Conservation (phyloP, 1,140 invertebrate genomes). For the Drosophila fuyamai region DNA sequence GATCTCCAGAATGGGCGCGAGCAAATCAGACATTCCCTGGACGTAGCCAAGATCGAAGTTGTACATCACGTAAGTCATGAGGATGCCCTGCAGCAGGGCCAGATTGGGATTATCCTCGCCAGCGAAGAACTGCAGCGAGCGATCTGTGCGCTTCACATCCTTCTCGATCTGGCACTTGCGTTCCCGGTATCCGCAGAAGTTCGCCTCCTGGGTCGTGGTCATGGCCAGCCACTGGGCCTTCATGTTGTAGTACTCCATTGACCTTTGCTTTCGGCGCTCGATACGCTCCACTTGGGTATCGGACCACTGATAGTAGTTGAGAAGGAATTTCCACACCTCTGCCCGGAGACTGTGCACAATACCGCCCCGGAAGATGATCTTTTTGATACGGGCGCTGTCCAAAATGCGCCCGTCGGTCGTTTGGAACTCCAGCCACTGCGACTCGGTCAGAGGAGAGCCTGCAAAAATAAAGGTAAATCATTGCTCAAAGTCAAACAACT, state of each 20-base stretch:
- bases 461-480: neutral
- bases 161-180: slow-evolving; percentile 98
- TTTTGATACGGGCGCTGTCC: slow-evolving; percentile 89
- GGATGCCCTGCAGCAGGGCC: slow-evolving; percentile 93
- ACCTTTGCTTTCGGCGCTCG: slow-evolving; percentile 89
- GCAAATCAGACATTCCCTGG: slow-evolving; percentile 98
- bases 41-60: slow-evolving; percentile 99
- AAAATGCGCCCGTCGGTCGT: slow-evolving; percentile 91
- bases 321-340: slow-evolving; percentile 97
- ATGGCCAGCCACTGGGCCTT: slow-evolving; percentile 98
- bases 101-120: slow-evolving; percentile 97
- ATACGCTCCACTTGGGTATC: slow-evolving; percentile 90
- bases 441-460: slow-evolving; percentile 88
- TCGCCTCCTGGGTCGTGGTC: slow-evolving; percentile 92
- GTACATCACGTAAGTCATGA: slow-evolving; percentile 99
- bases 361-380: slow-evolving; percentile 96
- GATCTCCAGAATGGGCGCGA: slow-evolving; percentile 96
- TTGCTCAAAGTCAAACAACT: neutral
- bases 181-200: slow-evolving; percentile 95
- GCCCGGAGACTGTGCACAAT: slow-evolving; percentile 89
- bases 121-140: slow-evolving; percentile 95
- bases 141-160: slow-evolving; percentile 98
- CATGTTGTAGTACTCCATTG: slow-evolving; percentile 97
- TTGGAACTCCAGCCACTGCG: slow-evolving; percentile 92
- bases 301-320: slow-evolving; percentile 95